Percentiles rank a stretch among this genome's conserved stretches.
phyloP scores from a whole-genome alignment of 35 echinoderm and acorn worm species.

The Heliocidaris erythrogramma region DNA sequence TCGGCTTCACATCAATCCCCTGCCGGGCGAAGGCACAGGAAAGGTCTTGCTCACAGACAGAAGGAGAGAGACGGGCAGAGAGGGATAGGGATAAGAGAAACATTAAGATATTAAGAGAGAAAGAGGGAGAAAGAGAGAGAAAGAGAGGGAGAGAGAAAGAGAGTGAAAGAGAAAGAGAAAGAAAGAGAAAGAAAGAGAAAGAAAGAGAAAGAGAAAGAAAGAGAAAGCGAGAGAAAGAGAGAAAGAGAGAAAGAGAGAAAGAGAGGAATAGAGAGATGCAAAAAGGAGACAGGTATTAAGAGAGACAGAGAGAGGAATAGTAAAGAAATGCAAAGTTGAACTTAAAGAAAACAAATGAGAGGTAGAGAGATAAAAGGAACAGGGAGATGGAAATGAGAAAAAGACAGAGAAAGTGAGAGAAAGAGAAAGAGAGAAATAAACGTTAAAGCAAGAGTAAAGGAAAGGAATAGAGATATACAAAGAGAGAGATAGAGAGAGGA shows the following conservation, averaged over 20 bases:
- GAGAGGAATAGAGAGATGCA: neutral
- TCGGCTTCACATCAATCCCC: neutral
- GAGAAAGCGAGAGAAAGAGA: neutral
- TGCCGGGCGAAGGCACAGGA: neutral
- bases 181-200: neutral
- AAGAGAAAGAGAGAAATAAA: neutral
- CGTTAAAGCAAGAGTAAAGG: too few relatives aligned
- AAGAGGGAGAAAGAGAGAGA: neutral
- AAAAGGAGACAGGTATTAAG: neutral
- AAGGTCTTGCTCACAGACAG: neutral
- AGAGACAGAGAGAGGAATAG: neutral
- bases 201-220: neutral
- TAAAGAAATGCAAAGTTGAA: neutral
- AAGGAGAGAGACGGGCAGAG: neutral
- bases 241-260: too few relatives aligned
- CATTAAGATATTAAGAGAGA: neutral
- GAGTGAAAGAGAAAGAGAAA: neutral
- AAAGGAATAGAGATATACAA: too few relatives aligned
- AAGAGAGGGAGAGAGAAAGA: neutral
- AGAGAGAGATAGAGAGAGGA: too few relatives aligned
- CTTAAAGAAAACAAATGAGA: neutral
- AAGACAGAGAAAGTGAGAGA: neutral
- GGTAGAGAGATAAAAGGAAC: neutral
- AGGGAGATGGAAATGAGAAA: neutral
- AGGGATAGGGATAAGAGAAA: neutral